Evolutionary conservation across 2,888 invertebrate genomes (phyloP).

Genomic region (Lysandra bellargus): DNA sequence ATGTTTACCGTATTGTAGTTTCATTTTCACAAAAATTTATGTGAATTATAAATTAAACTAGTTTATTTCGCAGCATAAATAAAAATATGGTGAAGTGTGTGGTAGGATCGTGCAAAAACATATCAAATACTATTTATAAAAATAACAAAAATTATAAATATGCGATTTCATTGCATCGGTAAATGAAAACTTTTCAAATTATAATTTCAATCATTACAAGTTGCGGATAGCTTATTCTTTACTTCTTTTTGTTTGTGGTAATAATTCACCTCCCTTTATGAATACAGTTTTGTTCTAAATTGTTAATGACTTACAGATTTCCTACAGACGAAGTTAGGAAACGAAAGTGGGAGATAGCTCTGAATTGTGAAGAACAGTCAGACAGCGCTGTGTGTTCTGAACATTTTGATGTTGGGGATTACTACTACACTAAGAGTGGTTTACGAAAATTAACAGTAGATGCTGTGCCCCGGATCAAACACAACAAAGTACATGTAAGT

Average conservation of each 20-base stretch:
- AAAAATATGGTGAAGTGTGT: conserved; percentile 64
- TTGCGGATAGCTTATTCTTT: background rate
- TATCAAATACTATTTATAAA: conserved; percentile 64
- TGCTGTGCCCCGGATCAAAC: conserved; percentile 60
- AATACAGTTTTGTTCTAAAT: too few relatives aligned
- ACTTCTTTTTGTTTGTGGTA: background rate
- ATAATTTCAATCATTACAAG: background rate
- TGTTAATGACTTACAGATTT: conserved; percentile 50
- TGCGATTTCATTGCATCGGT: conserved; percentile 72
- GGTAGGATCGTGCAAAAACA: conserved; percentile 61
- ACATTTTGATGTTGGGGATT: conserved; percentile 60
- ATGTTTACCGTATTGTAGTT: too few relatives aligned
- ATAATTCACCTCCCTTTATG: background rate
- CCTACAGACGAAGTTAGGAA: conserved; percentile 58
- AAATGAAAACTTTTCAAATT: conserved; percentile 13
- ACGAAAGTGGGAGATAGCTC: conserved; percentile 63
- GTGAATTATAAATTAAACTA: background rate
- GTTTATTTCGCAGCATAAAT: background rate
- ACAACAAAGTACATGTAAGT: background rate
- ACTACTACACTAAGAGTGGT: conserved; percentile 65
- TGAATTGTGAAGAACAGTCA: conserved; percentile 62
- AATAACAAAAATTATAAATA: conserved; percentile 48
- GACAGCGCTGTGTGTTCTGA: conserved; percentile 65
- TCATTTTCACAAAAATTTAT: too few relatives aligned
- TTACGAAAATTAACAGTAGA: conserved; percentile 55